Conservation (phyloP, 1,140 invertebrate genomes). For the Epicauta chinensis region DNA sequence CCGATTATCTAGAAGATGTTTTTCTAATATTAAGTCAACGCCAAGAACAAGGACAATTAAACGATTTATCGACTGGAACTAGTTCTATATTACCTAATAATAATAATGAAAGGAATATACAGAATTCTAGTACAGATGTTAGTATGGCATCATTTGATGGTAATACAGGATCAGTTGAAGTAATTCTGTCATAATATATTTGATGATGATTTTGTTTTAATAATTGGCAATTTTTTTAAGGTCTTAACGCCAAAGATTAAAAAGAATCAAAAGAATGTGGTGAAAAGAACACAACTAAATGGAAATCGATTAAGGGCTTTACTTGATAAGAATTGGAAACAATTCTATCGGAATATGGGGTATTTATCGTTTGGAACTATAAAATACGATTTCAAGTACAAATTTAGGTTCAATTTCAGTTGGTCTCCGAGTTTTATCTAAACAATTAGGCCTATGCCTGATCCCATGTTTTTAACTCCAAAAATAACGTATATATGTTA, state of each 20-base stretch:
- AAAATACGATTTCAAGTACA: no score
- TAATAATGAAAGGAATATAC: no score
- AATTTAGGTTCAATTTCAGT: no score
- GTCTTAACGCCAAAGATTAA: conserved; percentile 13
- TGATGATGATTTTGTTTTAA: no score
- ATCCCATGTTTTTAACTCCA: no score
- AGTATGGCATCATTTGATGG: conserved; percentile 6
- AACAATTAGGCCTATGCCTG: no score
- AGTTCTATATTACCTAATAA: no score
- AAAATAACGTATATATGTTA: no score
- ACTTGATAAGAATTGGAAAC: conserved; percentile 34
- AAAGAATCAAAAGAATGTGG: conserved; percentile 18
- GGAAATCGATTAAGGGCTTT: conserved; percentile 24
- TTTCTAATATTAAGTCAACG: conserved; percentile 62
- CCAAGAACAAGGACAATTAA: conserved; percentile 45
- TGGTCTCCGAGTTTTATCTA: no score
- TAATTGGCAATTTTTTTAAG: conserved; percentile 2
- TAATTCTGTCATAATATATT: not conserved
- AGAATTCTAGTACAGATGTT: conserved; percentile 8
- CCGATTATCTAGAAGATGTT: conserved; percentile 64
- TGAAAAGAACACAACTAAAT: conserved; percentile 13
- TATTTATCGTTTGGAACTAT: no score
- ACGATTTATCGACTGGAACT: not conserved
- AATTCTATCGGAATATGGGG: conserved; percentile 31
- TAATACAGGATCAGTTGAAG: conserved; percentile 3